Base-by-base conservation (phyloP, 2,113 vertebrate species). In the Corydoras maculifer region DNA sequence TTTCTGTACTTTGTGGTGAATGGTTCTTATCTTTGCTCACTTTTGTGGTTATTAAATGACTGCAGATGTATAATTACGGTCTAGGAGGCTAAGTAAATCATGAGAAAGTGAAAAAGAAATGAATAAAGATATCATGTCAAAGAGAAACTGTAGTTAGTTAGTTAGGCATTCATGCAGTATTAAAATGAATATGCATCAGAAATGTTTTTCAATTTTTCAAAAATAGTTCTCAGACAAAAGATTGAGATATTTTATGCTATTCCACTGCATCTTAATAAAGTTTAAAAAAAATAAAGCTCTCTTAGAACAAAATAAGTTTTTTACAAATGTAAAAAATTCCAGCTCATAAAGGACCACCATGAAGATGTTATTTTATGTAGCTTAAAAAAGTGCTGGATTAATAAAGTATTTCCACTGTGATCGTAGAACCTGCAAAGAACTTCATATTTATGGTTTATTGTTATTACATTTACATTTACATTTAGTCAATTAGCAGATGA, bases 81-180 rank as follows among this genome's bases (percentile, higher is more conserved):
- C 15, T 18, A 75, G 75, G 68, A 62, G 57, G 15, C 62, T 65
- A 51, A 65, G 75, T 74, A 73, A 58, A 68, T 68, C 75, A 61
- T 66, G 69, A 77, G 77, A 81, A 77, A 81, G 75, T 70, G 9
- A 50, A 48, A 71, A 82, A 82, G 78, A 81, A 71, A 5, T 43
- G 35, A 43, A 43, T 8, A 43, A 43, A 43, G 35, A 43, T 43
- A 43, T 43, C 35, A 43, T 43, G 35, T 43, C 18, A 25, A 25
- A 25, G 18, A 43, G 35, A 43, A 43, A 43, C 35, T 43, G 35
- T 43, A 5, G 35, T 43, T 43, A 75, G 75, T 60, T 59, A 78
- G 77, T 80, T 84, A 83, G 84, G 85, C 58, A 59, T 82, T 80
- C 82, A 84, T 70, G 75, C 82, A 77, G 81, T 79, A 79, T 81